Base-by-base conservation (phyloP, 2,888 invertebrate species). In the Sinodicranocentrus sp. region DNA sequence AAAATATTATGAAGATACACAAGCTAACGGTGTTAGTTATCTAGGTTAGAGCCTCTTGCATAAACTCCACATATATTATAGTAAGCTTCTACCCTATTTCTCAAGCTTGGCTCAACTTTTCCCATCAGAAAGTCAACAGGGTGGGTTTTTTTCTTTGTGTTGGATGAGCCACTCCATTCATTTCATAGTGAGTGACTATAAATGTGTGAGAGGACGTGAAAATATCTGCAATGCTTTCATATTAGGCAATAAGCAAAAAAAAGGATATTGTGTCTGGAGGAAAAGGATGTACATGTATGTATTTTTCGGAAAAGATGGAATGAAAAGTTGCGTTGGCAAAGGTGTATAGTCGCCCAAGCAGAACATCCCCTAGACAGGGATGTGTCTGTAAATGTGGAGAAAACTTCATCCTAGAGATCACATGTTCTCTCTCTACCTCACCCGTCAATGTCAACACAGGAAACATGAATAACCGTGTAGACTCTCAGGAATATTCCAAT, bases 151-250 rank as follows among this genome's bases (percentile, higher is more conserved):
- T 52, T 52, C 2, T 33, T 33, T 57, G 6, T 57, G 10, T 19
- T 19, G 2, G 5, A 23, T 23, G 23, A 52, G 23, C 59, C 23
- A 59, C 61, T 28, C 23, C 1, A 13, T 43, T 44, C 67, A 67
- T 67, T 67, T 67, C 67, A 67, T 63, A 67, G 67, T 67, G 67
- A 63, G 17, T 63, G 63, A 63, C 33, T 63, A 17, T 43, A 43
- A 67, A 67, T 67, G 39, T 67, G 43, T 19, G 43, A 67, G n/a
- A 10, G 10, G 19, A 63, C 13, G 25, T 25, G 25, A 25, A 23
- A 59, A 26, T 1, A 59, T 19, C 33, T 33, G 3, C 3, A 33
- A 33, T 33, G 21, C 2, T n/a, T 17, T 3, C 33, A 63, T n/a
- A 59, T 26, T 26, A 63, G 8, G 13, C 21, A 10, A 33, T 3